These are phyloP conservation scores for Alcedo quadribrachys DNA, from an alignment of 2,797 vertebrate species.

Conservation along the genomic window DNA sequence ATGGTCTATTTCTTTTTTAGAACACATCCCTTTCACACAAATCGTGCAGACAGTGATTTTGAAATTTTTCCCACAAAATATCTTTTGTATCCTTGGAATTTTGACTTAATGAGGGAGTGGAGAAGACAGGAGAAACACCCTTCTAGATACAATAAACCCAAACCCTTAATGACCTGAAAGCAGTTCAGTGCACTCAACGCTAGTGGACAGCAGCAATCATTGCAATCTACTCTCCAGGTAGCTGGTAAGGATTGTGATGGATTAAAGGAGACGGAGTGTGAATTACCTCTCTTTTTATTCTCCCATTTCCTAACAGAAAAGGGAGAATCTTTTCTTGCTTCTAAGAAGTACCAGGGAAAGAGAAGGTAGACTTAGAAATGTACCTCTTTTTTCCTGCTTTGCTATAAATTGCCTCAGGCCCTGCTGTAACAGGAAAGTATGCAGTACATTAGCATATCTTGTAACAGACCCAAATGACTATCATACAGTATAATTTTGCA, in stretches of 20 bases:
- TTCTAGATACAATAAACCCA: background rate
- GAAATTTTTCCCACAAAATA: background rate
- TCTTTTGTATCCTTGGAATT: background rate
- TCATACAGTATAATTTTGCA: background rate
- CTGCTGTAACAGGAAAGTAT: background rate
- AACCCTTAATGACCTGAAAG: background rate
- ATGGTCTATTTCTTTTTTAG: background rate
- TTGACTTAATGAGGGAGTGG: background rate
- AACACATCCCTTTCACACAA: background rate
- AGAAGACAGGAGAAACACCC: background rate
- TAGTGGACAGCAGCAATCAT: background rate
- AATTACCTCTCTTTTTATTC: background rate
- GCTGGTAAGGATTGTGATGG: background rate
- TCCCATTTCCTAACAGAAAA: background rate
- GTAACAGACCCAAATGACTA: background rate
- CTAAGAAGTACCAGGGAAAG: background rate
- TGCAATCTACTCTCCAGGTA: background rate
- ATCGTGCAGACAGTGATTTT: background rate
- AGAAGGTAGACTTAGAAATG: background rate
- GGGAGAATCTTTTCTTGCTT: background rate
- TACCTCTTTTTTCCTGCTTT: background rate
- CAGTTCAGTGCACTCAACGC: background rate
- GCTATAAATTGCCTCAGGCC: background rate
- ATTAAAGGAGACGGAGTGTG: background rate
- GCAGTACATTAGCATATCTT: background rate